A percentile compares a stretch with the other conserved stretches of the same genome.
phyloP scores from a whole-genome alignment of 2,113 vertebrate species.

The Colinus virginianus region DNA sequence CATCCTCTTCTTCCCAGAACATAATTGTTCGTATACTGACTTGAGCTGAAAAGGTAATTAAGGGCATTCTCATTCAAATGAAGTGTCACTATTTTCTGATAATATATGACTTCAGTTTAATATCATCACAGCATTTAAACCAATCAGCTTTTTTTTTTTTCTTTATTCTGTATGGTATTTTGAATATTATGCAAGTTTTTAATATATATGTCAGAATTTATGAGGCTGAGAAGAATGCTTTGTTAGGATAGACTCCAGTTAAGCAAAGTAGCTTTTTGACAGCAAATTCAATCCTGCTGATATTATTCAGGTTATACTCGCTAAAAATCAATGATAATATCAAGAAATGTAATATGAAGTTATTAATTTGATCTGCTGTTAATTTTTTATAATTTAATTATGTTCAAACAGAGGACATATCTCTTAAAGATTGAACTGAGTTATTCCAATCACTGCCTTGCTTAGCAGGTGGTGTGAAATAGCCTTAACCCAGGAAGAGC shows the following conservation, averaged over 20 bases:
- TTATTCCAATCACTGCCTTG: not conserved
- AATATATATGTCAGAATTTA: not conserved
- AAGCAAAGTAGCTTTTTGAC: not conserved
- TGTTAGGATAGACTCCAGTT: not conserved
- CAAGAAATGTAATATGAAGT: not conserved
- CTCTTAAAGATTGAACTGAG: not conserved
- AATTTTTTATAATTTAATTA: not conserved
- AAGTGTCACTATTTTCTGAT: not conserved
- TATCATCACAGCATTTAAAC: not conserved
- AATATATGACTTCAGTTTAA: not conserved
- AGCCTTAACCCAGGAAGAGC: not conserved
- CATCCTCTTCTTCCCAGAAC: not conserved
- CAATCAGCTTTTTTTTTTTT: not conserved
- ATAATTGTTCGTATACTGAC: not conserved
- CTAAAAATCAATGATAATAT: not conserved
- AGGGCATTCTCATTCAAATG: not conserved
- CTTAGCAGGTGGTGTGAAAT: not conserved
- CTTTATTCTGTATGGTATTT: not conserved
- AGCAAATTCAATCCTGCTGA: not conserved
- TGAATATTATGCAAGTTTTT: not conserved
- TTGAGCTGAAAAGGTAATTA: not conserved
- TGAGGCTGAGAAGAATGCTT: not conserved
- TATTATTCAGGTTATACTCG: not conserved
- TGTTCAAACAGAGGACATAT: not conserved
- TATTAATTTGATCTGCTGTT: not conserved